These are phyloP conservation scores for Leptosomus discolor DNA, from an alignment of 2,113 vertebrate species.

Conservation along the genomic window DNA sequence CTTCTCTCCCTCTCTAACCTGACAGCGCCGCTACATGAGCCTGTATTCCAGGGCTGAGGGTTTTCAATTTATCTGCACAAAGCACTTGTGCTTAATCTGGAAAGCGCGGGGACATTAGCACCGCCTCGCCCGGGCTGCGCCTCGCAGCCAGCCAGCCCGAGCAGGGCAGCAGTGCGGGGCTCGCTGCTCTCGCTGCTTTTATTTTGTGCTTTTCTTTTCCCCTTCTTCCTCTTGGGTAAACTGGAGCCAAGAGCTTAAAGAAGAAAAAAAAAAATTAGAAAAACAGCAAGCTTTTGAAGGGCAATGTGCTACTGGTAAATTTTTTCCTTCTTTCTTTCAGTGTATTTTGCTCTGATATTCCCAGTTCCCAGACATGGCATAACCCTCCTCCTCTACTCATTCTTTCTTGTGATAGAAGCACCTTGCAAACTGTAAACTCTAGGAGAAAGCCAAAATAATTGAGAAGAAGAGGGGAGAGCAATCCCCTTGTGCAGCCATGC, in stretches of 20 bases:
- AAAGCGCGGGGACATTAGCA: not conserved
- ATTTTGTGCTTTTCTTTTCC: not conserved
- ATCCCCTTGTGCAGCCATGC: not conserved
- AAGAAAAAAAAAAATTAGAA: not conserved
- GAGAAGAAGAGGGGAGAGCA: not conserved
- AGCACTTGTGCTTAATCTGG: constrained; percentile 49
- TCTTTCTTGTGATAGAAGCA: not conserved
- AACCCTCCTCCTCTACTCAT: not conserved
- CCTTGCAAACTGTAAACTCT: not conserved
- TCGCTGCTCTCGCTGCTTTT: not conserved
- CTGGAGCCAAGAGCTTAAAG: not conserved
- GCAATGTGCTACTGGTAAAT: not conserved
- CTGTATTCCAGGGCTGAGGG: constrained; percentile 13
- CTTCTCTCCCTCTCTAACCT: not conserved
- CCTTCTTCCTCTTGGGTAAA: not conserved
- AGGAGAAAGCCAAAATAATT: not conserved
- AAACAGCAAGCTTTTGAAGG: not conserved
- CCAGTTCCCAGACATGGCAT: not conserved
- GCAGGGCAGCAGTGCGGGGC: not conserved
- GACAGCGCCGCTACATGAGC: not conserved
- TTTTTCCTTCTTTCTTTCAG: not conserved
- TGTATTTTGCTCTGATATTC: not conserved
- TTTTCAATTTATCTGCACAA: constrained; percentile 42
- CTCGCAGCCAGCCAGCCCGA: not conserved
- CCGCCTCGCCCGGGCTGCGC: not conserved